Percentiles rank a stretch among this genome's conserved stretches.
These are phyloP conservation scores for Furcifer pardalis DNA, from an alignment of 2,797 vertebrate species.

Conservation along the genomic window DNA sequence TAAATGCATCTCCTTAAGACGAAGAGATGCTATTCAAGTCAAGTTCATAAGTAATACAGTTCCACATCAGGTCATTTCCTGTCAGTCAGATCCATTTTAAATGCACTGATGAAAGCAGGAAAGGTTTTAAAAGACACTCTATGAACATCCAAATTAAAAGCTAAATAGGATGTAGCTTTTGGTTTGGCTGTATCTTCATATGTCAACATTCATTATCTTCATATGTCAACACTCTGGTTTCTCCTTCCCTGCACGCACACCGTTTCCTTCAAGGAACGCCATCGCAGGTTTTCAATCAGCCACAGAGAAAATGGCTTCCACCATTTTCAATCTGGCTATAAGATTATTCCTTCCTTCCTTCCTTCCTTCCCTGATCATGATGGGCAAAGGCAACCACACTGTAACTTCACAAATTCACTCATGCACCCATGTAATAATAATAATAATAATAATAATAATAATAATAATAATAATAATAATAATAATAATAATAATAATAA, in stretches of 20 bases:
- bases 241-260: neutral
- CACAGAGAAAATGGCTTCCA: neutral
- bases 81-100: conserved; percentile 78
- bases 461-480: too few relatives aligned
- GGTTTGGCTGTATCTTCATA: conserved; percentile 74
- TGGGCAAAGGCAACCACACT: neutral
- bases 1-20: neutral
- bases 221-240: conserved; percentile 37
- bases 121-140: conserved; percentile 72
- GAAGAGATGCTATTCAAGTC: conserved; percentile 32
- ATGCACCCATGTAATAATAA: too few relatives aligned
- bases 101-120: conserved; percentile 52
- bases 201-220: conserved; percentile 75
- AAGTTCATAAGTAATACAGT: conserved; percentile 66
- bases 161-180: conserved; percentile 82
- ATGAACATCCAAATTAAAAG: conserved; percentile 80
- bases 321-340: neutral
- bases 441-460: too few relatives aligned
- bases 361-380: neutral
- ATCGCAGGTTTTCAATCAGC: too few relatives aligned
- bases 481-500: too few relatives aligned
- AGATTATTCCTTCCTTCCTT: neutral
- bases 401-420: too few relatives aligned
- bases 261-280: conserved; percentile 23
- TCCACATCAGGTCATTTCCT: conserved; percentile 77